A percentile compares a stretch with the other conserved stretches of the same genome.
Conservation (phyloP, 1,140 invertebrate species). For the Mercenaria mercenaria region DNA sequence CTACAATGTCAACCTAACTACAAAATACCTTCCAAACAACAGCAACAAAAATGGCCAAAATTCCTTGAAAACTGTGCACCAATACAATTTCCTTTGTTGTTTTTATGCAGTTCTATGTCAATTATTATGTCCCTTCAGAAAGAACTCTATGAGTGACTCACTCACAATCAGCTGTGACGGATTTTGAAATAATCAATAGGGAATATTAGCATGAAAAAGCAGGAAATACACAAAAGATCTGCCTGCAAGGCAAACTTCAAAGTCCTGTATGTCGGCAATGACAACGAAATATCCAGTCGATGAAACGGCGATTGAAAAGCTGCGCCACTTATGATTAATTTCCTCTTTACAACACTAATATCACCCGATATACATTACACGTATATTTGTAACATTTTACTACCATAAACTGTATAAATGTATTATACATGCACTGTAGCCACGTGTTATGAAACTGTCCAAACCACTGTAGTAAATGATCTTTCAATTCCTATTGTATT, state of each 20-base stretch:
- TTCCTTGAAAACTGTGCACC: too few relatives aligned
- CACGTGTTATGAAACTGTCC: neutral
- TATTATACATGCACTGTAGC: neutral
- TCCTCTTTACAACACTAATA: neutral
- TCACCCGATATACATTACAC: neutral
- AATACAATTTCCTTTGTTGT: neutral
- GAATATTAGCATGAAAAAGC: neutral
- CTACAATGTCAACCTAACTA: neutral
- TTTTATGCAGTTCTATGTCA: too few relatives aligned
- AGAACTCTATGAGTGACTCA: slow-evolving; percentile 19
- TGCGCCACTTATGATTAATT: neutral
- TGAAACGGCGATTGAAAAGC: neutral
- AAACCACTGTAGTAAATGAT: neutral
- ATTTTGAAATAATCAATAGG: slow-evolving; percentile 13
- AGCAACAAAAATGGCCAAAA: neutral
- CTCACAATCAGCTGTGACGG: neutral
- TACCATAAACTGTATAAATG: neutral
- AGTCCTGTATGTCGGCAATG: neutral
- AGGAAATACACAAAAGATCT: neutral
- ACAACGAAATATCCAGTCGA: neutral
- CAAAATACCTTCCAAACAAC: too few relatives aligned
- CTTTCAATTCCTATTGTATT: neutral
- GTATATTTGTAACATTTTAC: neutral
- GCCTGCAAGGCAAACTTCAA: neutral
- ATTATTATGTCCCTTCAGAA: neutral